phyloP scores from a whole-genome alignment of 2,113 vertebrate genomes.

The Neolamprologus sp. region DNA sequence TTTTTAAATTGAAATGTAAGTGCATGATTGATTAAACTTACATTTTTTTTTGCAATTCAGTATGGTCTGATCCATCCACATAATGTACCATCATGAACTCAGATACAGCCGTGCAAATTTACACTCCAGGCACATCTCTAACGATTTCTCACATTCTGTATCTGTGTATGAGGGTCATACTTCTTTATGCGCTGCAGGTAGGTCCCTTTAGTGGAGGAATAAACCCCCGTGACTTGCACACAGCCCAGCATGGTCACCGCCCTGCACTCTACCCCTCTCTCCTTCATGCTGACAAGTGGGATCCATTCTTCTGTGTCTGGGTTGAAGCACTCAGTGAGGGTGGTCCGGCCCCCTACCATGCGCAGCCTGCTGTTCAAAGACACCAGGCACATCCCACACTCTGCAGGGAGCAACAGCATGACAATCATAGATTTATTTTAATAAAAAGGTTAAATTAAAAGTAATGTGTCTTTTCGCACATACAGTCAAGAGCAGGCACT shows the following conservation, averaged over 20 bases:
- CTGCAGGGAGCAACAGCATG: constrained; percentile 33
- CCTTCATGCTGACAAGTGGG: constrained; percentile 72
- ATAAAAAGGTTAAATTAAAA: background rate
- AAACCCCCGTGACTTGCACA: constrained; percentile 77
- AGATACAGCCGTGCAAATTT: constrained; percentile 75
- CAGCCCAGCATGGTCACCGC: constrained; percentile 70
- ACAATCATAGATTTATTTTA: background rate
- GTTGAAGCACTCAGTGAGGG: constrained; percentile 73
- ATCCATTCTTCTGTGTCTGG: constrained; percentile 73
- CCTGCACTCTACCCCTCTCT: constrained; percentile 74
- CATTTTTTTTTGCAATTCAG: background rate
- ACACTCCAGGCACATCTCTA: constrained; percentile 74
- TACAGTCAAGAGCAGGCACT: background rate
- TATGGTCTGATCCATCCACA: background rate
- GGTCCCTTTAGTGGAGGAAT: constrained; percentile 75
- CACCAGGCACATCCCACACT: constrained; percentile 75
- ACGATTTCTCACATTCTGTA: background rate
- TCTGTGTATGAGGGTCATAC: constrained; percentile 71
- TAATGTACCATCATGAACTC: constrained; percentile 12
- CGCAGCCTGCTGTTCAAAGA: constrained; percentile 76
- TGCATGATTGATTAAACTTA: background rate
- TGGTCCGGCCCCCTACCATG: constrained; percentile 77
- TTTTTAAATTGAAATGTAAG: background rate
- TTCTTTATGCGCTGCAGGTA: constrained; percentile 80
- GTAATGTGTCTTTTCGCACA: background rate